Conservation (phyloP, 2,888 invertebrate genomes). For the Heliconius aoede region DNA sequence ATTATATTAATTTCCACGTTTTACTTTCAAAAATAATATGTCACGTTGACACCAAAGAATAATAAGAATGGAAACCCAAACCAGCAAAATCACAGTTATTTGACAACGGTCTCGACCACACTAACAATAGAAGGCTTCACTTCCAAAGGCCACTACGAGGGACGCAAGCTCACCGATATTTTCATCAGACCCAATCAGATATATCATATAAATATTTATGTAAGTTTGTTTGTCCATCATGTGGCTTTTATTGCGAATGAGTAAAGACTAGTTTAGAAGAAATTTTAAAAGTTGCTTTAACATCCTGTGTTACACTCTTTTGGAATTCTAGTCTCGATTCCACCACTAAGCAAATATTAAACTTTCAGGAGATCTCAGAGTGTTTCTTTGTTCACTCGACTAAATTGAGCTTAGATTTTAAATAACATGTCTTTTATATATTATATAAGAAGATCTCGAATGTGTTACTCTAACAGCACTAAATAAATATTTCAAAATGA, state of each 20-base stretch:
- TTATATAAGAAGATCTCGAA: neutral
- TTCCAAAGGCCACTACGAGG: constrained; percentile 62
- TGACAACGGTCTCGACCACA: constrained; percentile 31
- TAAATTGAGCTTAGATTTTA: constrained; percentile 43
- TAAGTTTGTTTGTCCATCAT: constrained; percentile 6
- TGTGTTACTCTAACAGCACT: neutral
- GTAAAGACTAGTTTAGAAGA: constrained; percentile 14
- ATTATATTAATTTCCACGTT: neutral
- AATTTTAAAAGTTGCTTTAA: constrained; percentile 14
- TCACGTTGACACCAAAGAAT: constrained; percentile 5
- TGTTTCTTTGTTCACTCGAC: constrained; percentile 45
- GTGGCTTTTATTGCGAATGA: constrained; percentile 8
- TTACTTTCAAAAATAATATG: neutral
- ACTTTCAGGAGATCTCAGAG: constrained; percentile 46
- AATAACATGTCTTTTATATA: neutral
- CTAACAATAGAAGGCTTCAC: constrained; percentile 43
- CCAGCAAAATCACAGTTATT: constrained; percentile 22
- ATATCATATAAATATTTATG: constrained; percentile 6
- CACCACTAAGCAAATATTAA: constrained; percentile 50
- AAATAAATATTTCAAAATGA: neutral
- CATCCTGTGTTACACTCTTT: constrained; percentile 71
- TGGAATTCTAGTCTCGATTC: constrained; percentile 51
- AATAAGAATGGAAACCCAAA: constrained; percentile 2
- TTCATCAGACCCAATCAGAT: constrained; percentile 63
- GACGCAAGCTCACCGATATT: constrained; percentile 68